These are phyloP conservation scores for Amphipoea oculea DNA, from an alignment of 2,888 invertebrate genomes.

Conservation along the genomic window DNA sequence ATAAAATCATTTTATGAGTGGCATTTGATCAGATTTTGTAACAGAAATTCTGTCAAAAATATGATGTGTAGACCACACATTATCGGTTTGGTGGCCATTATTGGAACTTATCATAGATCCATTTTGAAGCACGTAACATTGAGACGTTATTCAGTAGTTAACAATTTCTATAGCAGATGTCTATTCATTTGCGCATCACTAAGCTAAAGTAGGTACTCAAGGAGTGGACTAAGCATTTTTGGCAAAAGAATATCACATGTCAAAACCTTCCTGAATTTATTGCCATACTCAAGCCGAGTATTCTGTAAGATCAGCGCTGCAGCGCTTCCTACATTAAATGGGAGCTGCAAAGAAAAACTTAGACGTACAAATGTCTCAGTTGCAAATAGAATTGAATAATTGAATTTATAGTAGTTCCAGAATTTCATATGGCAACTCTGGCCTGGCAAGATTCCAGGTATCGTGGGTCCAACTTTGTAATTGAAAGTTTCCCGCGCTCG, in stretches of 20 bases:
- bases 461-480: conserved; percentile 76
- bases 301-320: conserved; percentile 47
- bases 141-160: too few relatives aligned
- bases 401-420: conserved; percentile 79
- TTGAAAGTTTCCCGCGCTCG: conserved; percentile 75
- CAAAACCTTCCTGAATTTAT: conserved; percentile 44
- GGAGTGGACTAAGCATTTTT: background rate
- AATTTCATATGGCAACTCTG: conserved; percentile 70
- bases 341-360: conserved; percentile 67
- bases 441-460: conserved; percentile 80
- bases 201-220: background rate
- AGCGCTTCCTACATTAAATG: conserved; percentile 42
- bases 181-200: too few relatives aligned
- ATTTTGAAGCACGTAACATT: too few relatives aligned
- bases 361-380: conserved; percentile 72
- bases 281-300: conserved; percentile 12
- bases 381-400: conserved; percentile 79
- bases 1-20: background rate
- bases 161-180: too few relatives aligned
- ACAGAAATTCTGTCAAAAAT: background rate
- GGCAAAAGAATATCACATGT: conserved; percentile 14
- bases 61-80: too few relatives aligned
- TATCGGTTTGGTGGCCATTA: background rate
- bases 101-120: background rate
- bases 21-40: background rate